Evolutionary conservation across 2,797 vertebrate genomes (phyloP), one percentile per base, ranked within the genome.

Genomic region (Odontamblyopus lacepedii): DNA sequence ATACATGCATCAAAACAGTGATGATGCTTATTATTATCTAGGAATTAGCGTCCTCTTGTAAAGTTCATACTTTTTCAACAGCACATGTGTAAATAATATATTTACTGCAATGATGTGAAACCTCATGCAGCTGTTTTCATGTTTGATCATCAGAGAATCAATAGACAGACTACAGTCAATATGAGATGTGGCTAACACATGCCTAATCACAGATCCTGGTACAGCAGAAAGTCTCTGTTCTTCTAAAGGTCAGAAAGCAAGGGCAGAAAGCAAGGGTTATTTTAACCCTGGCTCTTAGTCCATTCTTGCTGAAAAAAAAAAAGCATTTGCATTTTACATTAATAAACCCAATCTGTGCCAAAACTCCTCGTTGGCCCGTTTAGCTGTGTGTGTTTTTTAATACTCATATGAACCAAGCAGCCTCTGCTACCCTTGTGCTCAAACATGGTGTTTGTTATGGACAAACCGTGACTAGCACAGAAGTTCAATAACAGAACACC

Each of bases 51-150:
- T 69, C 69, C 51, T 55, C 48, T 69, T 50, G 19, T 27, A 29
- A 3, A 27, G 9, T 15, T 23, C 6, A 29, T 27, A 61, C 13
- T 62, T 35, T 18, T 19, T 62, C 18, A 44, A 27, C 50, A 53
- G 65, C 68, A 29, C 73, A 73, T 67, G 73, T 75, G 72, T 59
- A 65, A 13, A 27, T 73, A 44, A 62, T 48, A 51, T 44, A 60
- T 30, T 11, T 74, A 5, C 30, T 32, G 35, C 26, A n/a, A 41
- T 29, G 50, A 53, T 29, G 50, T 48, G 12, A 27, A 74, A 3
- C 48, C n/a, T 53, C 64, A 27, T 60, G 62, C 75, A 72, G 69
- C 51, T 69, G 69, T 48, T 71, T 69, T 8, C 18, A n/a, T 16
- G 48, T 67, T 65, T 65, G 63, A 63, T 63, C 35, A 13, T 63